Percentiles rank a stretch among this genome's conserved stretches.
Conservation (phyloP, 1,140 invertebrate species). For the Limonius californicus region DNA sequence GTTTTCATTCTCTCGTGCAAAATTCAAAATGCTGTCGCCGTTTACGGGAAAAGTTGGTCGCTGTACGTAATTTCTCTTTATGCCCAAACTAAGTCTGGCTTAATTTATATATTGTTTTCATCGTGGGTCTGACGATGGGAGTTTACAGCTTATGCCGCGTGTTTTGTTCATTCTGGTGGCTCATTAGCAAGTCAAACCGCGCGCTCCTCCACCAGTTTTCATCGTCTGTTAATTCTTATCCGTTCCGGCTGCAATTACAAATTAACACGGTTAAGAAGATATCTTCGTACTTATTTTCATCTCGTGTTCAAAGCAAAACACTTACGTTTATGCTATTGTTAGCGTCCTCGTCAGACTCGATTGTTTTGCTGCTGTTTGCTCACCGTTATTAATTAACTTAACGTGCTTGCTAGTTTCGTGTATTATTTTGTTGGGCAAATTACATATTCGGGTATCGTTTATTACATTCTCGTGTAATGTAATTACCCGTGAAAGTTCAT, state of each 20-base stretch:
- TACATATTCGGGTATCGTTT: too few relatives aligned
- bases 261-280: background rate
- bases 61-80: background rate
- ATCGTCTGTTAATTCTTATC: slow-evolving; percentile 1
- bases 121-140: background rate
- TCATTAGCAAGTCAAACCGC: slow-evolving; percentile 1
- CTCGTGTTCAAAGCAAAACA: background rate
- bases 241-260: background rate
- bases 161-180: background rate
- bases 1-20: too few relatives aligned
- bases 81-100: background rate
- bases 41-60: background rate
- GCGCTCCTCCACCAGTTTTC: background rate
- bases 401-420: slow-evolving; percentile 22
- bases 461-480: too few relatives aligned
- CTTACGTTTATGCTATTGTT: background rate
- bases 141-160: background rate
- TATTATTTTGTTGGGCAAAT: too few relatives aligned
- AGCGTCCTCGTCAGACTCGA: background rate
- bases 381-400: too few relatives aligned
- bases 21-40: background rate
- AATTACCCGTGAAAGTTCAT: too few relatives aligned
- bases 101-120: background rate
- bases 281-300: background rate
- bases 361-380: background rate